Base-by-base conservation (phyloP, 2,797 vertebrate genomes). In the Oceanodroma leucorhoa region DNA sequence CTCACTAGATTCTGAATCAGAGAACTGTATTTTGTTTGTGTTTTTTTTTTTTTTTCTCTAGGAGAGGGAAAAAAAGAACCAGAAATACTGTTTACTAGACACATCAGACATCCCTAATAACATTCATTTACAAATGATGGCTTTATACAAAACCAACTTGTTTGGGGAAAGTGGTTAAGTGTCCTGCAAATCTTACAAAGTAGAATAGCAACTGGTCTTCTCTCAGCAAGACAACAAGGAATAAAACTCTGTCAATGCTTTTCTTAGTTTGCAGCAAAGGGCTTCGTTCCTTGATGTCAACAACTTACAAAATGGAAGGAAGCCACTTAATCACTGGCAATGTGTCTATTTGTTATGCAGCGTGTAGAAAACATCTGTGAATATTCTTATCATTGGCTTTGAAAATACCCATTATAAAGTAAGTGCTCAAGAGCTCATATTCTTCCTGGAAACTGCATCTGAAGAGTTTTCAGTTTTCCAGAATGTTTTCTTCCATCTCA, bases 391-490 rank as follows among this genome's bases (percentile, higher is more conserved):
- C 10, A 20, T 40, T 90, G 38, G 32, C 32, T 86, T 93, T 90
- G 73, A 84, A 94, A 93, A 72, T 87, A 24, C 11, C n/a, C 16
- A 2, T 84, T 89, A 10, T 38, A 76, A 86, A 86, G 41, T 65
- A 75, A 89, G 43, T 66, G 23, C 72, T 88, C 22, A 38, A 90
- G 60, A 71, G 32, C 36, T 73, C 79, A 20, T 51, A 55, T 66
- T 87, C 41, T 95, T 93, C 50, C 69, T 89, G 54, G 66, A 88
- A 94, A 66, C 79, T 61, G 5, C 54, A 54, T 78, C 51, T 87
- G 54, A 82, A 93, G 57, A 55, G 29, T 67, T 45, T 60, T 75
- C 46, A 67, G 46, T 93, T 88, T 94, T 90, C 80, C 54, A 67
- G 83, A 78, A 82, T 57, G 32, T 54, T 95, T 84, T 40, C 48